Conservation (phyloP, 2,888 invertebrate species). For the Limnephilus auricula region DNA sequence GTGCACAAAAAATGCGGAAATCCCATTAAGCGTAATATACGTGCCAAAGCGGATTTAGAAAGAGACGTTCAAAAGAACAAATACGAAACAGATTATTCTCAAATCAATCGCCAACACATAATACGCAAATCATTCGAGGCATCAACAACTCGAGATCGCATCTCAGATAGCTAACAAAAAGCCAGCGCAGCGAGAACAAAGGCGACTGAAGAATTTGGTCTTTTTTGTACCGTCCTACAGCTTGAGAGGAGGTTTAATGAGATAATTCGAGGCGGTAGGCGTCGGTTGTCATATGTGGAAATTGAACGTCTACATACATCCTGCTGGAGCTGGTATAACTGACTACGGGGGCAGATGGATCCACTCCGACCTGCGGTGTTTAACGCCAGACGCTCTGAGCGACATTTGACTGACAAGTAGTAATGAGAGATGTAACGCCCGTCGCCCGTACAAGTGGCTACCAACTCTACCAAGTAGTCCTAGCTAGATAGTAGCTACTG, state of each 20-base stretch:
- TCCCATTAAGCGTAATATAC: conserved; percentile 20
- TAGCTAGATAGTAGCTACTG: background rate
- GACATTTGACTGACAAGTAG: conserved; percentile 43
- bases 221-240: conserved; percentile 27
- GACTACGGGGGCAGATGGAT: conserved; percentile 15
- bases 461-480: background rate
- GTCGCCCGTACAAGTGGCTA: conserved; percentile 17
- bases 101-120: conserved; percentile 46
- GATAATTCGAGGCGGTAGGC: conserved; percentile 58
- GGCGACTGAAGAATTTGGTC: background rate
- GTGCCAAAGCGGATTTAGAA: background rate
- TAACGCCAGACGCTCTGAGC: conserved; percentile 18
- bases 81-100: conserved; percentile 14
- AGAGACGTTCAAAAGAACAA: conserved; percentile 3
- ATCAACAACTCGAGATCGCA: conserved; percentile 28
- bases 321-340: conserved; percentile 28
- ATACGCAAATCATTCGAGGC: conserved; percentile 44
- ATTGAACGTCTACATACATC: conserved; percentile 54
- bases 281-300: conserved; percentile 50
- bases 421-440: conserved; percentile 42
- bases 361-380: conserved; percentile 29
- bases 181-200: conserved; percentile 38
- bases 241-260: conserved; percentile 48
- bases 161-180: conserved; percentile 24
- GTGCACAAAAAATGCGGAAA: conserved; percentile 27